phyloP scores from a whole-genome alignment of 2,888 invertebrate species.

The Cabera pusaria region DNA sequence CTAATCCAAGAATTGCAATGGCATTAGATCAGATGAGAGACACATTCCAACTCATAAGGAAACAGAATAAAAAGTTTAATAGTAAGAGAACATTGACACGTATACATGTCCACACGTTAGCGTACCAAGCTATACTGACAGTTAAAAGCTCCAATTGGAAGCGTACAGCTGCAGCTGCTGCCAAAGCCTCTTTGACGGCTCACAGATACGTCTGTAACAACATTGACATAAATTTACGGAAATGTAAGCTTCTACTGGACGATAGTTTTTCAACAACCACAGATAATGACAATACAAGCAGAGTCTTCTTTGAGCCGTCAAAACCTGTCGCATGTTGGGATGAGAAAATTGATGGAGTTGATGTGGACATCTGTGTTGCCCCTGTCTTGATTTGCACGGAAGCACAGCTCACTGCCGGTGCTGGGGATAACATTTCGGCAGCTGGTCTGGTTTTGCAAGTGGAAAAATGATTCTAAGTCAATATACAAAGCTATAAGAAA shows the following conservation, averaged over 20 bases:
- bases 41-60: conserved; percentile 82
- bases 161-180: conserved; percentile 90
- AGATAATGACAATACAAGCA: conserved; percentile 69
- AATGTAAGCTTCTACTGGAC: conserved; percentile 87
- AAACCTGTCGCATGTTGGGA: conserved; percentile 93
- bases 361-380: conserved; percentile 89
- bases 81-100: conserved; percentile 86
- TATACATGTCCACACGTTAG: conserved; percentile 93
- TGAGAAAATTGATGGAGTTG: conserved; percentile 79
- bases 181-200: conserved; percentile 92
- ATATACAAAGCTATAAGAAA: no score
- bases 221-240: conserved; percentile 76
- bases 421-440: conserved; percentile 95
- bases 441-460: conserved; percentile 91
- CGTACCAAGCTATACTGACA: conserved; percentile 93
- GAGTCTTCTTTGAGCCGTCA: conserved; percentile 86
- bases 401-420: conserved; percentile 92
- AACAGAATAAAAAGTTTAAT: conserved; percentile 58
- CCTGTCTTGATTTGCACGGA: conserved; percentile 93
- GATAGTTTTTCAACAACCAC: conserved; percentile 91
- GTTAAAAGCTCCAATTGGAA: conserved; percentile 88
- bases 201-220: conserved; percentile 92
- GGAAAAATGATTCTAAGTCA: conserved; percentile 59
- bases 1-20: conserved; percentile 90
- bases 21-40: conserved; percentile 92